Conservation (phyloP, 1,140 invertebrate species). For the Heliconius himera region DNA sequence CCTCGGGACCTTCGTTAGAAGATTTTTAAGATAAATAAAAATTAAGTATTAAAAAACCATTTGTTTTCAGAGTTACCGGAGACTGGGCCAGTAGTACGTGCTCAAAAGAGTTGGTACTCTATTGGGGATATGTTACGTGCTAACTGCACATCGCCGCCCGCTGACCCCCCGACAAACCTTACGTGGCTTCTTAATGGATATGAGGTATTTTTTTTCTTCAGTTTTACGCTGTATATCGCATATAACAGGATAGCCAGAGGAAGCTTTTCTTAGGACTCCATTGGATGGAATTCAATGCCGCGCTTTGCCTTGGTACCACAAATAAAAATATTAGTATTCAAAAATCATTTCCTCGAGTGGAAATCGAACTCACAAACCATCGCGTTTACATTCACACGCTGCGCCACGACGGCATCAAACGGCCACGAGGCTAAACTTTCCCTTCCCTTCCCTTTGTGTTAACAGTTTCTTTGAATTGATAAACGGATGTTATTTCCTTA, state of each 20-base stretch:
- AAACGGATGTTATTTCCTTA: not conserved
- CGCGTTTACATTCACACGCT: no score
- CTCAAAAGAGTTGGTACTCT: conserved; percentile 88
- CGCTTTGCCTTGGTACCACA: no score
- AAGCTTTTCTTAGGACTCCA: no score
- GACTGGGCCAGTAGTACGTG: conserved; percentile 84
- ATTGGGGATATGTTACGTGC: conserved; percentile 87
- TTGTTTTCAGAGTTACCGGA: conserved; percentile 83
- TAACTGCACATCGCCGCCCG: conserved; percentile 88
- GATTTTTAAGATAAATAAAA: not conserved
- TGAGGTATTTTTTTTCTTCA: conserved; percentile 80
- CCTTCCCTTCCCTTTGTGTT: no score
- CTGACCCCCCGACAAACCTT: conserved; percentile 89
- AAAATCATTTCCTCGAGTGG: no score
- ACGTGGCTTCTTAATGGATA: conserved; percentile 91
- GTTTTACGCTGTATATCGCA: no score
- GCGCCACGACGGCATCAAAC: no score
- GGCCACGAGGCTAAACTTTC: conserved; percentile 87
- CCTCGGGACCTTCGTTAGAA: not conserved
- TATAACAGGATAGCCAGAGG: no score
- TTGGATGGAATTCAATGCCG: no score
- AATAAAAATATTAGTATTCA: no score
- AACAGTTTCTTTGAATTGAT: not conserved
- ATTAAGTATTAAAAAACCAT: not conserved
- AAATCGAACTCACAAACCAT: no score